phyloP scores from a whole-genome alignment of 2,797 vertebrate genomes.

The Channa striata region DNA sequence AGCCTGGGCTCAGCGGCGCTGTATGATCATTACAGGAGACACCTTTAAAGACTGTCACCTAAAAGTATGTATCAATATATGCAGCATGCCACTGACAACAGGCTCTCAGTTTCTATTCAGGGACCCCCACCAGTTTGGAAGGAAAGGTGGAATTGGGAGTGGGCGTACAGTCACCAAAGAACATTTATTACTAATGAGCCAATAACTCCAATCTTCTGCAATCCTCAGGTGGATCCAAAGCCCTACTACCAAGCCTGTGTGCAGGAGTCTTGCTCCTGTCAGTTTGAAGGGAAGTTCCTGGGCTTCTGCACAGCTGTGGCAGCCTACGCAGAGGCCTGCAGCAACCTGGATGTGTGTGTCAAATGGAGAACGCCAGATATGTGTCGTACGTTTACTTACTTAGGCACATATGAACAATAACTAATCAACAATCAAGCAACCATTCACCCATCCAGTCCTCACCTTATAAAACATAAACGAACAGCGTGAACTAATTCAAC shows the following conservation, averaged over 20 bases:
- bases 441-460: too few relatives aligned
- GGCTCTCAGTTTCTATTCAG: not conserved
- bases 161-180: too few relatives aligned
- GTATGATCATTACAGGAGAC: constrained; percentile 82
- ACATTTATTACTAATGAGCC: too few relatives aligned
- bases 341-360: constrained; percentile 80
- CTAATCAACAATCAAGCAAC: too few relatives aligned
- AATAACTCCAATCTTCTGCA: constrained; percentile 13
- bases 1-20: constrained; percentile 87
- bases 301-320: constrained; percentile 89
- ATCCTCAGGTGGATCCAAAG: constrained; percentile 84
- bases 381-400: constrained; percentile 84
- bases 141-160: not conserved
- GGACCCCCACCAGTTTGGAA: too few relatives aligned
- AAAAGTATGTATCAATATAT: constrained; percentile 75
- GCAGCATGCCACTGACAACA: not conserved
- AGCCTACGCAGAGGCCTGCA: constrained; percentile 88
- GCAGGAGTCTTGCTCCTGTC: constrained; percentile 88
- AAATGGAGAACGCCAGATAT: constrained; percentile 88
- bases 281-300: constrained; percentile 89
- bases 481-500: not conserved
- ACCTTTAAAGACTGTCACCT: constrained; percentile 85
- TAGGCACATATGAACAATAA: too few relatives aligned
- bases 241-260: constrained; percentile 86
- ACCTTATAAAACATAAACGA: not conserved